Evolutionary conservation across 2,113 vertebrate species (phyloP).

Genomic region (Ceyx melanurus): DNA sequence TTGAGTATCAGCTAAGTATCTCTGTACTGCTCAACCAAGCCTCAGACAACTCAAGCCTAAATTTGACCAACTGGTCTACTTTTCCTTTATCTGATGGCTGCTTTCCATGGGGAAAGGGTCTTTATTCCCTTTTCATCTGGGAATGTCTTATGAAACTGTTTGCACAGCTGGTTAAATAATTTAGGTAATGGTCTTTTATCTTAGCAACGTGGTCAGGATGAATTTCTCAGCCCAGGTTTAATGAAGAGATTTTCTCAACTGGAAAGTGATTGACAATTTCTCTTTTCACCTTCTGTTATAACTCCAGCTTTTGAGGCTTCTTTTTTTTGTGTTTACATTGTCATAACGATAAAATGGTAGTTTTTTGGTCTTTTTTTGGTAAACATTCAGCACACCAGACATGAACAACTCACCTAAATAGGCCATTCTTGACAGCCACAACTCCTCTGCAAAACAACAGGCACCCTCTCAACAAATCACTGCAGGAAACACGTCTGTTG

Average conservation of each 20-base stretch:
- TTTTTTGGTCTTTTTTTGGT: not conserved
- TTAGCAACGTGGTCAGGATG: not conserved
- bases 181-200: constrained; percentile 24
- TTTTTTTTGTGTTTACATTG: not conserved
- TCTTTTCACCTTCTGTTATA: constrained; percentile 3
- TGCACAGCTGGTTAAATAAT: constrained; percentile 33
- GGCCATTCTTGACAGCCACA: constrained; percentile 32
- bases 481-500: constrained; percentile 8
- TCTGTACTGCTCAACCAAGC: not conserved
- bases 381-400: not conserved
- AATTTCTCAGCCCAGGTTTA: constrained; percentile 46
- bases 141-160: constrained; percentile 1
- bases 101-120: constrained; percentile 28
- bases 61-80: not conserved
- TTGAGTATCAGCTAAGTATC: not conserved
- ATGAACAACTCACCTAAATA: constrained; percentile 13
- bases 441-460: constrained; percentile 49
- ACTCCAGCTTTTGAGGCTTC: not conserved
- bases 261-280: constrained; percentile 1
- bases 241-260: constrained; percentile 28
- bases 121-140: constrained; percentile 41
- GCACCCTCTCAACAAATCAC: not conserved
- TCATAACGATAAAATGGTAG: not conserved
- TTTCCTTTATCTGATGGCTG: constrained; percentile 42
- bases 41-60: not conserved